Evolutionary conservation across 2,113 vertebrate species (phyloP), one percentile per base, ranked within the genome.

Genomic region (Rhinogobius similis): DNA sequence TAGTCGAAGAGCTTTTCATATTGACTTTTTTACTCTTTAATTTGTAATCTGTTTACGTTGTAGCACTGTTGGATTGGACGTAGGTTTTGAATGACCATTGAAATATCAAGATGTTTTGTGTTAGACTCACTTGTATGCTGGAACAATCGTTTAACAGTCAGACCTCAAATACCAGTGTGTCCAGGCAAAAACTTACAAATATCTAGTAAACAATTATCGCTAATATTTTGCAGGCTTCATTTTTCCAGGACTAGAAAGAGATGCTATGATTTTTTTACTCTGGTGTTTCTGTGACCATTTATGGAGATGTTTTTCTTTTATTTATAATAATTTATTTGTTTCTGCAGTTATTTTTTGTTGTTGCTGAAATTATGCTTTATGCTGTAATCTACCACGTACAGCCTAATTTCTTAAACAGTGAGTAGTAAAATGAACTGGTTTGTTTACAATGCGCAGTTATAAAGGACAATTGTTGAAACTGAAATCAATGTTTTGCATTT

Each of bases 1-100:
- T 98, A 94, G 92, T 43, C 29, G 3, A 5, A 10, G 5, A 11
- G 48, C 38, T 62, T 7, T 64, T 48, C 50, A 38, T 61, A 29
- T 46, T 32, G 29, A 61, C 20, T 61, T 59, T 61, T 61, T 16
- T 61, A 61, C 58, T 36, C 18, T 56, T 56, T 38, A n/a, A 61
- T 61, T 61, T 61, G 18, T 32, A 36, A 38, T 20, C 2, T 55
- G 18, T 61, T 29, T 9, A 32, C 18, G 27, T 38, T 61, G 58
- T 61, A 61, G 58, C 2, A 10, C 18, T 38, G 29, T 36, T 61
- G 29, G 58, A n/a, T 59, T 61, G 58, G 29, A 61, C 38, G 0
- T 61, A 61, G 29, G 29, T 61, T 29, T 38, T 61, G 58, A 21
- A 36, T 14, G 20, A 61, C n/a, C 5, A 36, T 36, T 29, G 29